Percentiles rank a stretch among this genome's conserved stretches.
These are phyloP conservation scores for Gastracanthus pulcherrimus DNA, from an alignment of 2,888 invertebrate genomes.

Conservation along the genomic window DNA sequence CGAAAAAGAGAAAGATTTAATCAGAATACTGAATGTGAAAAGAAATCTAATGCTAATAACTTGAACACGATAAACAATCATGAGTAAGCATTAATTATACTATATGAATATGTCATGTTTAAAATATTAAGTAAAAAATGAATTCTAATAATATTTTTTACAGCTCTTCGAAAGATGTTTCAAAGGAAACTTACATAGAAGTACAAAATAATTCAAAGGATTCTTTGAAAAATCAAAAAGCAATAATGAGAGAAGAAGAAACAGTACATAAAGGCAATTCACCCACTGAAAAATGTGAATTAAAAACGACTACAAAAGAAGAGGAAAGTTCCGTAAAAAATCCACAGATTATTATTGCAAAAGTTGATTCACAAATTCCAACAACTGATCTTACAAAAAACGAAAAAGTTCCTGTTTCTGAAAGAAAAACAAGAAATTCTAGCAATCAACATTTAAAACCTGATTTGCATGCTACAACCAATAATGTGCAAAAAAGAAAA, in stretches of 20 bases:
- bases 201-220: background rate
- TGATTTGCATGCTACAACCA: no score
- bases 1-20: constrained; percentile 48
- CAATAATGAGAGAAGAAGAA: background rate
- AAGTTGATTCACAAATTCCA: background rate
- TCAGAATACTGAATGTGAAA: background rate
- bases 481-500: background rate
- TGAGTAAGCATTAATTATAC: background rate
- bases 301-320: no score
- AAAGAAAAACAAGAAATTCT: background rate
- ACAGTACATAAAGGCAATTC: no score
- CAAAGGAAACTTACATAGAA: background rate
- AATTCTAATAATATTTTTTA: background rate
- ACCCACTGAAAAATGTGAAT: no score
- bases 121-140: background rate
- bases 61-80: no score
- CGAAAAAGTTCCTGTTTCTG: no score
- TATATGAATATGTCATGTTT: background rate
- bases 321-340: background rate
- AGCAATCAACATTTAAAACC: background rate
- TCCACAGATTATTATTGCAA: background rate
- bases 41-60: background rate
- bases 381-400: no score
- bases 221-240: background rate
- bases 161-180: background rate